Evolutionary conservation across 37 sponge, comb jelly and placozoan species (phyloP).

Genomic region (Tethya wilhelma): DNA sequence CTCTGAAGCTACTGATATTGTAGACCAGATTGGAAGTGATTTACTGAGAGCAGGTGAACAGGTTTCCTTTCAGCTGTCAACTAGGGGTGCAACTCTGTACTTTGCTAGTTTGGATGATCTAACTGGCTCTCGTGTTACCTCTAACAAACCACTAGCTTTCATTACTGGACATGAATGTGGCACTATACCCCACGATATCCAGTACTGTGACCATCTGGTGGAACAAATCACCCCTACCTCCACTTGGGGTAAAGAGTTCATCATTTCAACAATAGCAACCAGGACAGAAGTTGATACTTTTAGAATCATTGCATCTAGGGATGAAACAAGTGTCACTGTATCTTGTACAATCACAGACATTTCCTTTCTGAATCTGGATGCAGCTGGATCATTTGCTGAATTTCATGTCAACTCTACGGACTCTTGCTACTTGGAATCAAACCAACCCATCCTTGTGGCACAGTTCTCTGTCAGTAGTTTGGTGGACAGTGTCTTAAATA

Average conservation of each 20-base stretch:
- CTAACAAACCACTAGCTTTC: constrained; percentile 44
- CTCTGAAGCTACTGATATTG: constrained; percentile 2
- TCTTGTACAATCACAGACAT: constrained; percentile 11
- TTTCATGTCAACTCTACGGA: not conserved
- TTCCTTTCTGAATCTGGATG: too few species aligned
- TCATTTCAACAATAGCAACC: constrained; percentile 11
- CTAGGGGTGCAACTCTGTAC: constrained; percentile 18
- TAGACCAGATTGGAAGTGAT: not conserved
- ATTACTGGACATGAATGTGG: constrained; percentile 62
- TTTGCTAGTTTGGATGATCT: constrained; percentile 31
- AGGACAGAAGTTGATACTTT: constrained; percentile 18
- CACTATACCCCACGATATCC: constrained; percentile 8
- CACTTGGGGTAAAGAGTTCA: constrained; percentile 52
- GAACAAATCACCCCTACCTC: constrained; percentile 59
- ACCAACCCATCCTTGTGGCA: constrained; percentile 41
- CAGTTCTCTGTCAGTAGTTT: constrained; percentile 31
- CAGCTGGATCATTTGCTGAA: not conserved
- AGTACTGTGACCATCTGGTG: constrained; percentile 38
- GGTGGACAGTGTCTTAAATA: not conserved
- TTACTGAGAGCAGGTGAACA: not conserved
- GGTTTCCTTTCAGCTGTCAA: not conserved
- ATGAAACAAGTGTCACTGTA: constrained; percentile 19
- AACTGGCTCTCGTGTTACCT: constrained; percentile 42
- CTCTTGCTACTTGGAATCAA: constrained; percentile 31
- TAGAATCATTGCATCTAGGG: constrained; percentile 42